phyloP scores from a whole-genome alignment of 2,113 vertebrate species.

The Hippoglossus stenolepis region DNA sequence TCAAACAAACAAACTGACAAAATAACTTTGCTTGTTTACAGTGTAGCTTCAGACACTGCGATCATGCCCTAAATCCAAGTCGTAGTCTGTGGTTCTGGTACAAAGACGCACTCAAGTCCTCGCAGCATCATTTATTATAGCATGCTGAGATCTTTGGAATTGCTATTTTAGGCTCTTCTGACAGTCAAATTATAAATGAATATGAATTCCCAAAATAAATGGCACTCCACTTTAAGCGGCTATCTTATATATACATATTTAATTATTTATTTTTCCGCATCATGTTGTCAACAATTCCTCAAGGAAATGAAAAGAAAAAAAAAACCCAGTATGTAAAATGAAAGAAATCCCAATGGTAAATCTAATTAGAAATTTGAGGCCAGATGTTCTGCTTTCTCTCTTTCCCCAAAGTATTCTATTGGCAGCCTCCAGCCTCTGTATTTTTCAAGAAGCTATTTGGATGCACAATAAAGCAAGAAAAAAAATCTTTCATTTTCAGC shows the following conservation, averaged over 20 bases:
- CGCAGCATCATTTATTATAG: not conserved
- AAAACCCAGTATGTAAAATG: constrained; percentile 66
- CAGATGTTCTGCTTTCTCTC: constrained; percentile 82
- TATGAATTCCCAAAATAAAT: constrained; percentile 31
- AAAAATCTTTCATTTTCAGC: constrained; percentile 75
- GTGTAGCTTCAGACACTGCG: constrained; percentile 9
- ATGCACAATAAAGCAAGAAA: constrained; percentile 80
- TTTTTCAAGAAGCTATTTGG: constrained; percentile 80
- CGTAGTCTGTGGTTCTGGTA: constrained; percentile 1
- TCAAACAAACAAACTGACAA: constrained; percentile 51
- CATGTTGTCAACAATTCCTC: constrained; percentile 71
- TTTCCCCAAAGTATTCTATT: constrained; percentile 74
- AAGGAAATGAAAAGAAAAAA: constrained; percentile 40
- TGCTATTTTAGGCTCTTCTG: not conserved
- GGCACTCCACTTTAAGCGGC: constrained; percentile 33
- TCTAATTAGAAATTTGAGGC: constrained; percentile 83
- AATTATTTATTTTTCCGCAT: constrained; percentile 42
- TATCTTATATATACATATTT: constrained; percentile 12
- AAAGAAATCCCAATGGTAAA: constrained; percentile 77
- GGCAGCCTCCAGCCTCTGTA: constrained; percentile 77
- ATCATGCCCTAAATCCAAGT: constrained; percentile 6
- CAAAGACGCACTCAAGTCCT: not conserved
- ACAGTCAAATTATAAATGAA: constrained; percentile 19
- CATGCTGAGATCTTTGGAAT: constrained; percentile 2
- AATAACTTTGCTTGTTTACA: constrained; percentile 37